Percentiles rank a stretch among this genome's conserved stretches.
phyloP scores from a whole-genome alignment of 2,888 invertebrate species.

The Chesias legatella region DNA sequence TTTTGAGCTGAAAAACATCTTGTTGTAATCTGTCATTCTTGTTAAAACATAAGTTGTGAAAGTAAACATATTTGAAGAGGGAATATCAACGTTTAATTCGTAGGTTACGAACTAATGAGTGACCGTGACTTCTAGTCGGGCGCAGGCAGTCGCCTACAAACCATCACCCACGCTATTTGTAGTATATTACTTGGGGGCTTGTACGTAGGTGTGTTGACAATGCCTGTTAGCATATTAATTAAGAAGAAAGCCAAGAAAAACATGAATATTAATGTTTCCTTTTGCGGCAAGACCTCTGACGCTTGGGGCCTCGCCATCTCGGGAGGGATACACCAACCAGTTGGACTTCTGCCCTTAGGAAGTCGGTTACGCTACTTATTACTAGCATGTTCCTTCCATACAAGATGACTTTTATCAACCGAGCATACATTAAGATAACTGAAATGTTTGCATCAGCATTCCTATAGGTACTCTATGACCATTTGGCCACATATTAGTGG shows the following conservation, averaged over 20 bases:
- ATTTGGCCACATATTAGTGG: background rate
- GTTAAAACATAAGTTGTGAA: too few species aligned
- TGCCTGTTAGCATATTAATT: constrained; percentile 77
- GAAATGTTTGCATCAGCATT: too few species aligned
- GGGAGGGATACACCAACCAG: constrained; percentile 11
- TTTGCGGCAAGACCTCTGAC: constrained; percentile 35
- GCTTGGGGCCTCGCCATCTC: constrained; percentile 17
- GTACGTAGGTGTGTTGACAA: constrained; percentile 71
- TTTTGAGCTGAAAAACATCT: too few species aligned
- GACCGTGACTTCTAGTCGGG: constrained; percentile 62
- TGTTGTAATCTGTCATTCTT: too few species aligned
- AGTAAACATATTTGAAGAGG: constrained; percentile 12
- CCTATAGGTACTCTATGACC: too few species aligned
- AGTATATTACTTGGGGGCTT: constrained; percentile 46
- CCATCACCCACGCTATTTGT: constrained; percentile 47
- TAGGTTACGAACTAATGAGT: constrained; percentile 47
- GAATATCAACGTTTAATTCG: constrained; percentile 23
- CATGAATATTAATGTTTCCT: constrained; percentile 63
- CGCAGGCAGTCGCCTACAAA: constrained; percentile 56
- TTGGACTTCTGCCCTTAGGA: constrained; percentile 6
- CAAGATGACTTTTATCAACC: too few species aligned
- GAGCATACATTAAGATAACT: too few species aligned
- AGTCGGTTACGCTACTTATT: background rate
- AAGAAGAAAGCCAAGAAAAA: constrained; percentile 72
- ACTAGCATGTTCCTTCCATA: too few species aligned